A percentile compares a stretch with the other conserved stretches of the same genome.
These are phyloP conservation scores for Cenopis cana DNA, from an alignment of 2,888 invertebrate genomes.

Conservation along the genomic window DNA sequence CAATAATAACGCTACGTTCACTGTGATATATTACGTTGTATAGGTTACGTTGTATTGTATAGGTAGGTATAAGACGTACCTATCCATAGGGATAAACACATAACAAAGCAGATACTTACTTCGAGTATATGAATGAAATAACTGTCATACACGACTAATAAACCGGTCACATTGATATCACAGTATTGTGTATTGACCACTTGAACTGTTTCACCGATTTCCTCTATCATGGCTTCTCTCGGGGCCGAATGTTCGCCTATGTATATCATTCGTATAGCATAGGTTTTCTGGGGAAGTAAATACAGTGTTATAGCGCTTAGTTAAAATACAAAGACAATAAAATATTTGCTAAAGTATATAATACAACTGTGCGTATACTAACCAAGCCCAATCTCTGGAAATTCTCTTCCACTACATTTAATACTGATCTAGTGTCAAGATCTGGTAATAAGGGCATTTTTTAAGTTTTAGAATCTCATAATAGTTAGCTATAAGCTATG, in stretches of 20 bases:
- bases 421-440: constrained; percentile 64
- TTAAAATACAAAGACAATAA: not conserved
- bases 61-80: no score
- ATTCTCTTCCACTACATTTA: constrained; percentile 76
- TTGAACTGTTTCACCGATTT: constrained; percentile 63
- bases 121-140: constrained; percentile 83
- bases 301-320: not conserved
- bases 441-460: constrained; percentile 63
- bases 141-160: constrained; percentile 78
- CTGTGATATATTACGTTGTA: no score
- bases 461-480: constrained; percentile 2
- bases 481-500: not conserved
- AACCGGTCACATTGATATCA: constrained; percentile 73
- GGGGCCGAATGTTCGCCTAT: constrained; percentile 72
- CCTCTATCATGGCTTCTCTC: constrained; percentile 65
- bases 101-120: constrained; percentile 63
- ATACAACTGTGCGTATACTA: constrained; percentile 50
- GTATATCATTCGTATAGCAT: constrained; percentile 77
- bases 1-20: no score
- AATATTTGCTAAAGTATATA: not conserved
- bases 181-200: constrained; percentile 73
- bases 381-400: constrained; percentile 68
- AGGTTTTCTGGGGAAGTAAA: constrained; percentile 72
- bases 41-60: no score
- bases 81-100: no score